phyloP scores from a whole-genome alignment of 2,113 vertebrate genomes.

The Peromyscus leucopus region DNA sequence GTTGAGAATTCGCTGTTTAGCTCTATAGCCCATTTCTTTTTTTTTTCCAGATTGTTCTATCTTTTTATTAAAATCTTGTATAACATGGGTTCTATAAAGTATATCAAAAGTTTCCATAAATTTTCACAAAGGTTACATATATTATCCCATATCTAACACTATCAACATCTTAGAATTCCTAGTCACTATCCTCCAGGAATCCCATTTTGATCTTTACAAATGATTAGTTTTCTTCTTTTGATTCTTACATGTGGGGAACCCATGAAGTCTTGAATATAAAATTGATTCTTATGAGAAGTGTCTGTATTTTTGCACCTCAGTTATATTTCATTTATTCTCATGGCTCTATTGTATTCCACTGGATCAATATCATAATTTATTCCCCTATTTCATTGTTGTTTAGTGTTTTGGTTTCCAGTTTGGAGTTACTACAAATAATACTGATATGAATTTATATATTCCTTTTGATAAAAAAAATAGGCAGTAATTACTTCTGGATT shows the following conservation, averaged over 20 bases:
- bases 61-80: background rate
- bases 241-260: background rate
- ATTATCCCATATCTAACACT: background rate
- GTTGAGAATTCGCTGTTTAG: too few species aligned
- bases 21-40: too few species aligned
- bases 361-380: background rate
- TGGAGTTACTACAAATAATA: background rate
- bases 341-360: background rate
- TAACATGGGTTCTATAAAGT: background rate
- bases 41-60: background rate
- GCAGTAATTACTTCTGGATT: background rate
- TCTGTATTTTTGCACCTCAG: background rate
- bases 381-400: background rate
- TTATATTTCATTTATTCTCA: background rate
- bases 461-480: background rate
- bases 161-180: background rate
- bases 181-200: background rate
- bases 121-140: background rate
- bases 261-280: background rate
- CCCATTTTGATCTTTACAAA: background rate
- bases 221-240: background rate
- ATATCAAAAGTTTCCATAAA: background rate
- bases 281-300: background rate
- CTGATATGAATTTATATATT: background rate
- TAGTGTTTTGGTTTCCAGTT: background rate